Evolutionary conservation across 2,888 invertebrate genomes (phyloP).

Genomic region (Melanchra persicariae): DNA sequence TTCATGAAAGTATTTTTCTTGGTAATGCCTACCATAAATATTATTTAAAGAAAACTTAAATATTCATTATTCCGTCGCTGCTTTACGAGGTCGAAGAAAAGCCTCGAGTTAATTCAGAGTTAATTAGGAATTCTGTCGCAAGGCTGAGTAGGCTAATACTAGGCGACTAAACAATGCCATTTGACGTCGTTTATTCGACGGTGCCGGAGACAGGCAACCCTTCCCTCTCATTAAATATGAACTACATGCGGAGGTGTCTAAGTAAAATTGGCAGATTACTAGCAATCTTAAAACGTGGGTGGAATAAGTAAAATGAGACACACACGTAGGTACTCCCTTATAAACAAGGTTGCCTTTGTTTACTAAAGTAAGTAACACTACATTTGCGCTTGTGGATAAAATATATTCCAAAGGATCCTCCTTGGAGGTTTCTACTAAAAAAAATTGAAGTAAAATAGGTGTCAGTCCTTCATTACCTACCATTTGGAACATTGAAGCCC

Average conservation of each 20-base stretch:
- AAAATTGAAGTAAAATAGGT: no score
- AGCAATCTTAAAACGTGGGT: conserved; percentile 54
- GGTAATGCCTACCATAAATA: conserved; percentile 22
- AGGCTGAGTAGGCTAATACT: conserved; percentile 57
- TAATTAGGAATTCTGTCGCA: conserved; percentile 67
- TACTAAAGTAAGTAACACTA: conserved; percentile 22
- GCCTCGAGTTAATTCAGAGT: conserved; percentile 63
- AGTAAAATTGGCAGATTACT: conserved; percentile 57
- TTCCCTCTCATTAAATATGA: conserved; percentile 77
- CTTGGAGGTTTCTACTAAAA: no score
- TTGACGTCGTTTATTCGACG: conserved; percentile 66
- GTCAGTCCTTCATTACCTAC: no score
- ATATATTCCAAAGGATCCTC: no score
- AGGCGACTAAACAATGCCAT: conserved; percentile 70
- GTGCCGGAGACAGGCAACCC: conserved; percentile 69
- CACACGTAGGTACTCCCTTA: conserved; percentile 2
- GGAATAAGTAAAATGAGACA: conserved; percentile 36
- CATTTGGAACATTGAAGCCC: no score
- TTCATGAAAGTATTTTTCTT: conserved; percentile 39
- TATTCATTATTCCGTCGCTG: conserved; percentile 37
- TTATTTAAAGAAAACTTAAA: conserved; percentile 38
- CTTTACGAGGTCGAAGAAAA: conserved; percentile 45
- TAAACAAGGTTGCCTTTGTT: background rate
- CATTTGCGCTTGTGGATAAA: conserved; percentile 6
- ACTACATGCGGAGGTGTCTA: conserved; percentile 69